Base-by-base conservation (phyloP, 2,797 vertebrate genomes). In the Tiaroga cobitis region DNA sequence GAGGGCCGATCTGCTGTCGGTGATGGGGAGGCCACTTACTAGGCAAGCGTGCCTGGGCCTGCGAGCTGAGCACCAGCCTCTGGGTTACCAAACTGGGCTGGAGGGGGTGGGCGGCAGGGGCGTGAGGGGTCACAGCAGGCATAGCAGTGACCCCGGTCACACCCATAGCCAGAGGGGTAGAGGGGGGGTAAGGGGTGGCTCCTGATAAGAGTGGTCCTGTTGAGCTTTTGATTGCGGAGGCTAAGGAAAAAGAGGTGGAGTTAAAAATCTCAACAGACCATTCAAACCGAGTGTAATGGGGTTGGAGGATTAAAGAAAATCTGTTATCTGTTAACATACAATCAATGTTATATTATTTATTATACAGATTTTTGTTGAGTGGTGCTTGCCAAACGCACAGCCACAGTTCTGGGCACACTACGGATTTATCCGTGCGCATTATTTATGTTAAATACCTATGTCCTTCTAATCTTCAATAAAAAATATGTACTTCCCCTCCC, bases 11-110 rank as follows among this genome's bases (percentile, higher is more conserved):
- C 49, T 78, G 65, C n/a, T 89, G 89, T 90, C 92, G 91, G 90
- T 91, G 91, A 91, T 91, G 92, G 88, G 88, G 82, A 94, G 96
- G 96, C 96, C 97, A 98, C 98, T 98, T 99, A 99, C 98, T 99
- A 96, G 98, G 97, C 97, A 99, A 96, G 94, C 97, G 97, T 95
- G 98, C 98, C 96, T 98, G 97, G 95, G 97, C 97, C 97, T 99
- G 98, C 91, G 97, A 97, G 95, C 97, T 97, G 91, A 99, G 96
- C 91, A 99, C 96, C 95, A 99, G 96, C 96, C 97, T 98, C 96
- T 98, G 98, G 92, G 97, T 96, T 93, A 96, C 94, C 93, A 97
- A 92, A 92, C 95, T 96, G 94, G 96, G 97, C 93, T 97, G 97
- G 90, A 97, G 92, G 91, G 96, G 94, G 94, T 97, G 97, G 91